Evolutionary conservation across 92 coral and sea anemone species (phyloP), one percentile per base, ranked within the genome.

Genomic region (Montipora capitata): DNA sequence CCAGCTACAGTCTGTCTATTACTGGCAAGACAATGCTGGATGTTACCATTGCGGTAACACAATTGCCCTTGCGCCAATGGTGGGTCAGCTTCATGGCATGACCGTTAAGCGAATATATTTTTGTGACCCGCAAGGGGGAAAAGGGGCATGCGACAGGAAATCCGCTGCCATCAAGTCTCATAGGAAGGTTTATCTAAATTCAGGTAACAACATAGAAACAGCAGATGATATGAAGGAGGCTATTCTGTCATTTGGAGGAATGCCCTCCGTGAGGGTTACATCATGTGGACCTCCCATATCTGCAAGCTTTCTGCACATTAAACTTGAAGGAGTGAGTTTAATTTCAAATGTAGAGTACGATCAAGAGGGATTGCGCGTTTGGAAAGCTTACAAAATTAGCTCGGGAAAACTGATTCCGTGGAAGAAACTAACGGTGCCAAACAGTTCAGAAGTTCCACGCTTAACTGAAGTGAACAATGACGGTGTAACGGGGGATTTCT

Each of bases 341-440:
- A 56, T 56, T 54, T 76, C 51, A 16, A 76, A 76, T 7, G 68
- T 76, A 76, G 48, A 76, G 81, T 76, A 76, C 68, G 17, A 56
- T 10, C 68, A 76, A 1, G 35, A 76, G n/a, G 81, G 81, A 63
- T 7, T 79, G 74, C 62, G 74, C 7, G 84, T 79, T 45, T 79
- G 74, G 84, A 79, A 20, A 66, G 84, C 84, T 1, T 79, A 79
- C 74, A 79, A 20, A 79, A 66, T 79, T 66, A 74, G 84, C 42
- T 3, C 4, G 11, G 72, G 72, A 20, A 79, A 79, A 64, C 12
- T 13, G 2, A n/a, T 20, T 64, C 59, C 64, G 5, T n/a, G 68
- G 85, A 48, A 68, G 13, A 64, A 66, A 63, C 85, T 66, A 3
- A 58, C 13, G 10, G 38, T 62, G 5, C 39, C 71, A 0, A 57